phyloP scores from a whole-genome alignment of 1,140 invertebrate genomes.

The Pseudomyrmex cubaensis region DNA sequence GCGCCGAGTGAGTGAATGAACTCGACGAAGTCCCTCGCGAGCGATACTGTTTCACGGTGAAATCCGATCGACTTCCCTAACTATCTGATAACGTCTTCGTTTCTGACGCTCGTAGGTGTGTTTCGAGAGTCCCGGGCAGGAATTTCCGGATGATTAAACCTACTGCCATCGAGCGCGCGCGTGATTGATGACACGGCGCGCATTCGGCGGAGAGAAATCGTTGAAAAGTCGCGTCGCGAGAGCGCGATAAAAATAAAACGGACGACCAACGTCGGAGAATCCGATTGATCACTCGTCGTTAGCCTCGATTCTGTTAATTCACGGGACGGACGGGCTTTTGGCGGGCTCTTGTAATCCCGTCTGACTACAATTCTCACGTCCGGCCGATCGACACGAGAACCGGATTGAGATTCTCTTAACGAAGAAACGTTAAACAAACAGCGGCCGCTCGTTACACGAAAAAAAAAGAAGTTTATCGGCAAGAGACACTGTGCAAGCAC shows the following conservation, averaged over 20 bases:
- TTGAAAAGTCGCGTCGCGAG: neutral
- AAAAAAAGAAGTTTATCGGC: constrained; percentile 44
- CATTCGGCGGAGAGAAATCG: neutral
- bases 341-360: no score
- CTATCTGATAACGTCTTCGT: constrained; percentile 5
- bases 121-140: neutral
- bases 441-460: neutral
- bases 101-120: neutral
- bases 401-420: neutral
- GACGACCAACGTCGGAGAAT: neutral
- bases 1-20: no score
- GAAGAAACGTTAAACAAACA: neutral
- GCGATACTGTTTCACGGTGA: neutral
- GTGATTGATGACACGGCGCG: constrained; percentile 16
- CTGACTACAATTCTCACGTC: neutral
- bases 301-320: constrained; percentile 9
- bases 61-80: neutral
- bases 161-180: neutral
- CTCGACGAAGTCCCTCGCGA: no score
- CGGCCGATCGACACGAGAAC: neutral
- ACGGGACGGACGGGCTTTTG: neutral
- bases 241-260: neutral
- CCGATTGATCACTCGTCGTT: neutral
- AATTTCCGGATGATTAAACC: constrained; percentile 41
- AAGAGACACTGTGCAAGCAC: constrained; percentile 6